Evolutionary conservation across 2,888 invertebrate species (phyloP).

Genomic region (Eurytoma californica): DNA sequence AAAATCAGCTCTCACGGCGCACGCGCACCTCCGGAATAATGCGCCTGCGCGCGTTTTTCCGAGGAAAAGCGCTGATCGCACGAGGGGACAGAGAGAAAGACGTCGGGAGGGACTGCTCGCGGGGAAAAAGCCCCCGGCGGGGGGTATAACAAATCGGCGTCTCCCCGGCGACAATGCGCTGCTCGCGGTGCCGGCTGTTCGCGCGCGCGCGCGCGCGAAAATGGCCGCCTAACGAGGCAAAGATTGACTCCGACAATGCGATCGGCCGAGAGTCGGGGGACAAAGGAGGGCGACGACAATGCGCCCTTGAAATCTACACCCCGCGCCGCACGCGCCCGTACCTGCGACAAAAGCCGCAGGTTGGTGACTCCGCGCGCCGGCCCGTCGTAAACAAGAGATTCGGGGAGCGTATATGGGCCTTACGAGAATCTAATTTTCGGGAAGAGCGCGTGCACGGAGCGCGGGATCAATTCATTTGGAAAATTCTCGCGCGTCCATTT

Average conservation of each 20-base stretch:
- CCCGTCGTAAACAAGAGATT: too few relatives aligned
- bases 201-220: slow-evolving; percentile 66
- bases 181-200: not conserved
- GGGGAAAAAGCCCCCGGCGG: slow-evolving; percentile 50
- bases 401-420: slow-evolving; percentile 69
- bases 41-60: not conserved
- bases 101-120: slow-evolving; percentile 6
- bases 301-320: slow-evolving; percentile 68
- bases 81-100: not conserved
- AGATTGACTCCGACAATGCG: slow-evolving; percentile 72
- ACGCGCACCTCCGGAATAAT: not conserved
- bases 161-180: not conserved
- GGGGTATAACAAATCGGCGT: slow-evolving; percentile 58
- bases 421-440: slow-evolving; percentile 70
- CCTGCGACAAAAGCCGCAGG: not conserved
- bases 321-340: not conserved
- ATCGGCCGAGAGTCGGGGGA: not conserved
- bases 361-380: slow-evolving; percentile 7
- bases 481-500: slow-evolving; percentile 55
- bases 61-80: not conserved
- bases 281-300: slow-evolving; percentile 47
- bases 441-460: slow-evolving; percentile 45
- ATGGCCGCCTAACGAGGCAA: slow-evolving; percentile 74
- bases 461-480: slow-evolving; percentile 68
- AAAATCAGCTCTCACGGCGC: not conserved